Evolutionary conservation across 2,888 invertebrate genomes (phyloP).

Genomic region (Parapristionchus giblindavisi): DNA sequence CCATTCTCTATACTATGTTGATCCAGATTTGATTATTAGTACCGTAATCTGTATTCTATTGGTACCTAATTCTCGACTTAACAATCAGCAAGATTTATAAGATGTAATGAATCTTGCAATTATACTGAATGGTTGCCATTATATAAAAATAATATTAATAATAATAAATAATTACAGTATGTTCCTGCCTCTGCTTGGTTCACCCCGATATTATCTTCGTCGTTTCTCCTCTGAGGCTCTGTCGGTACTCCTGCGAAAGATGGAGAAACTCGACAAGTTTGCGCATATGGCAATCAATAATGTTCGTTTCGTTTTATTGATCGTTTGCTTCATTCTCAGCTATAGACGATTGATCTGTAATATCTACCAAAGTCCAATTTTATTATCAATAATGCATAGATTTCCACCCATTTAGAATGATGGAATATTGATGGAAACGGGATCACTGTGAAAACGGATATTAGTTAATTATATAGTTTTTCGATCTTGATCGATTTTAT

Average conservation of each 20-base stretch:
- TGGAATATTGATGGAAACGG: too few species aligned
- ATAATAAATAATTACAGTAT: constrained; percentile 42
- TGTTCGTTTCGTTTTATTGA: constrained; percentile 2
- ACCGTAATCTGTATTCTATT: too few species aligned
- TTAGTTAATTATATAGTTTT: too few species aligned
- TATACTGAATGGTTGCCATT: background rate
- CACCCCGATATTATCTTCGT: constrained; percentile 84
- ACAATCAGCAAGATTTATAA: background rate
- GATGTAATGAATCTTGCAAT: background rate
- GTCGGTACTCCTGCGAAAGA: constrained; percentile 85
- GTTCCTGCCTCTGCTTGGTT: constrained; percentile 77
- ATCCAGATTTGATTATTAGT: too few species aligned
- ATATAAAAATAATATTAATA: background rate
- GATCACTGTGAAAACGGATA: too few species aligned
- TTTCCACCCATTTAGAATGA: too few species aligned
- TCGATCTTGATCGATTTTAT: too few species aligned
- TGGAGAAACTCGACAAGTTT: constrained; percentile 52
- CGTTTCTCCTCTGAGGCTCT: constrained; percentile 96
- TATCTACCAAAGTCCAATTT: too few species aligned
- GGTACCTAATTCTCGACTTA: too few species aligned
- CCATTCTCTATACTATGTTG: too few species aligned
- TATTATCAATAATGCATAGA: too few species aligned
- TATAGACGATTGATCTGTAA: too few species aligned
- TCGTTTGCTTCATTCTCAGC: background rate
- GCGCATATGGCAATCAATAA: constrained; percentile 11